A percentile compares a stretch with the other conserved stretches of the same genome.
Conservation (phyloP, 2,888 invertebrate genomes). For the Monopis laevigella region DNA sequence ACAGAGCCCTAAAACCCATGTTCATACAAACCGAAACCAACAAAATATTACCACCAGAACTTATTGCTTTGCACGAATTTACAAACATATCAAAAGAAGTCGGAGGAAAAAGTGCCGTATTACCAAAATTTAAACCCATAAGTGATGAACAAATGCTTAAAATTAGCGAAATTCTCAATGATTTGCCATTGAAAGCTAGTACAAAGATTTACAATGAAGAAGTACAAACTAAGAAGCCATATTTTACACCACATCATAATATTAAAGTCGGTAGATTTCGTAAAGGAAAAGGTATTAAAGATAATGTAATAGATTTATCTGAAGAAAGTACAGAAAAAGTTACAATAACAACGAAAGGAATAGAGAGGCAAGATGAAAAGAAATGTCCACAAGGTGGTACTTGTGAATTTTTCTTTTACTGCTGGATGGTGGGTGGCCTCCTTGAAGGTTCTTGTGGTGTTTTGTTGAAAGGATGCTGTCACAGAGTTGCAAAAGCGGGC, state of each 20-base stretch:
- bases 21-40: conserved; percentile 42
- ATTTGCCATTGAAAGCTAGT: conserved; percentile 27
- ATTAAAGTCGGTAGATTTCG: conserved; percentile 22
- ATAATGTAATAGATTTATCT: conserved; percentile 19
- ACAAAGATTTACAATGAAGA: conserved; percentile 21
- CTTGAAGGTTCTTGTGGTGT: conserved; percentile 86
- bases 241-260: background rate
- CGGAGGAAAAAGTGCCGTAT: conserved; percentile 26
- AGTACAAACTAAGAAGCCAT: conserved; percentile 20
- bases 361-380: conserved; percentile 50
- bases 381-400: conserved; percentile 77
- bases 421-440: conserved; percentile 90
- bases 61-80: conserved; percentile 33
- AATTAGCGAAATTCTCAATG: conserved; percentile 45
- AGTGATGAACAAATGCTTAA: conserved; percentile 50
- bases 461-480: conserved; percentile 87
- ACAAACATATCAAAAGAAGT: conserved; percentile 26
- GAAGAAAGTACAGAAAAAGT: conserved; percentile 20
- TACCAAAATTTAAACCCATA: conserved; percentile 55
- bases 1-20: conserved; percentile 41
- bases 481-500: conserved; percentile 76
- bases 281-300: conserved; percentile 32
- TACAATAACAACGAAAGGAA: conserved; percentile 14
- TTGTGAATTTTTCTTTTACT: conserved; percentile 91
- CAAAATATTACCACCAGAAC: conserved; percentile 17